Evolutionary conservation across 2,113 vertebrate species (phyloP).

Genomic region (Pipa parva): DNA sequence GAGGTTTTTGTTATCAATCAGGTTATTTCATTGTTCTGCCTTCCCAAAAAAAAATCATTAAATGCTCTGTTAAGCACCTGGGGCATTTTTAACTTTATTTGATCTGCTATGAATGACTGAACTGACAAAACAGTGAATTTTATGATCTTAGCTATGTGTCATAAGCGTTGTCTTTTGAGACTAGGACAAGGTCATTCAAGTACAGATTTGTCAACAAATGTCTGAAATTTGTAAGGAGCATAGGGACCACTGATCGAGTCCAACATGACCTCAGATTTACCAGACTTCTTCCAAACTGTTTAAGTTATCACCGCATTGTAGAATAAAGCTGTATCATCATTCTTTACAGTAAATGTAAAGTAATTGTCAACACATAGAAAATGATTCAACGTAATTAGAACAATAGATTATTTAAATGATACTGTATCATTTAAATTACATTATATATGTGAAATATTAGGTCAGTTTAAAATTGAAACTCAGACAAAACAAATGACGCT

Average conservation of each 20-base stretch:
- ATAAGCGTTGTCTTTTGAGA: conserved; percentile 20
- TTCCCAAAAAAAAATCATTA: conserved; percentile 29
- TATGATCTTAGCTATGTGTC: conserved; percentile 16
- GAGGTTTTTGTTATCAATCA: conserved; percentile 6
- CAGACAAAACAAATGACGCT: too few relatives aligned
- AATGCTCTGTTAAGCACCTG: conserved; percentile 28
- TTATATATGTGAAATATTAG: not conserved
- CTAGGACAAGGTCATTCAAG: conserved; percentile 15
- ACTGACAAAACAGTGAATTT: conserved; percentile 16
- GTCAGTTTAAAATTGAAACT: too few relatives aligned
- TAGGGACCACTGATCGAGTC: not conserved
- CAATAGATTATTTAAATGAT: not conserved
- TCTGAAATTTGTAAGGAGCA: not conserved
- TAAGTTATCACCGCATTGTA: not conserved
- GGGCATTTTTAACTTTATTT: conserved; percentile 33
- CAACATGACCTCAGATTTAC: not conserved
- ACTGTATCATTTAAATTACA: not conserved
- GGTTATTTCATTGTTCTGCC: conserved; percentile 6
- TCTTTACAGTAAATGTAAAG: not conserved
- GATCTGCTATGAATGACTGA: conserved; percentile 27
- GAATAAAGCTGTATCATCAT: not conserved
- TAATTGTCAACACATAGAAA: too few relatives aligned
- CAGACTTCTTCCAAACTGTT: not conserved
- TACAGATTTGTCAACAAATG: conserved; percentile 22
- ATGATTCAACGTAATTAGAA: too few relatives aligned